A percentile compares a stretch with the other conserved stretches of the same genome.
Conservation (phyloP, 2,113 vertebrate genomes). For the Otis tarda region DNA sequence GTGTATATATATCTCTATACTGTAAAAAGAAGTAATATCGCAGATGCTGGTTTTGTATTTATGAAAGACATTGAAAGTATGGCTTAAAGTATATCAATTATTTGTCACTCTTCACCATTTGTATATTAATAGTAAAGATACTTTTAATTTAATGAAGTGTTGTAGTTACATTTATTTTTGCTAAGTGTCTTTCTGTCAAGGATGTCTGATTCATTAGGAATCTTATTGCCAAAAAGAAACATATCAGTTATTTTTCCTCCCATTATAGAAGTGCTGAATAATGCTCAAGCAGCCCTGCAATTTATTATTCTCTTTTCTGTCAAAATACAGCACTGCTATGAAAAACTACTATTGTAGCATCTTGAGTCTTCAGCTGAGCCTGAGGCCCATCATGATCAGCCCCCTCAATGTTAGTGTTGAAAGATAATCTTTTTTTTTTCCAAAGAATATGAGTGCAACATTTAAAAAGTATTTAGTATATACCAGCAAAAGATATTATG, state of each 20-base stretch:
- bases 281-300: background rate
- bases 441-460: background rate
- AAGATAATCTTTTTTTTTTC: background rate
- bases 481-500: background rate
- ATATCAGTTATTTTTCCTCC: background rate
- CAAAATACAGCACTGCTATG: slow-evolving; percentile 6
- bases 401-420: background rate
- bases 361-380: background rate
- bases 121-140: slow-evolving; percentile 86
- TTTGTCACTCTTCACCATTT: slow-evolving; percentile 84
- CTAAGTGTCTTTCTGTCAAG: slow-evolving; percentile 20
- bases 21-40: slow-evolving; percentile 79
- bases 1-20: slow-evolving; percentile 78
- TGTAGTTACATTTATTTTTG: slow-evolving; percentile 70
- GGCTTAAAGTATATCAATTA: slow-evolving; percentile 80
- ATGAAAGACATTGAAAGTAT: slow-evolving; percentile 82
- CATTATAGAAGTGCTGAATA: background rate
- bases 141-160: slow-evolving; percentile 82
- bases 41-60: slow-evolving; percentile 85
- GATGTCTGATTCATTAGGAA: background rate
- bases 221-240: background rate
- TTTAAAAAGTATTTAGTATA: background rate
- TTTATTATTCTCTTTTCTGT: slow-evolving; percentile 23
- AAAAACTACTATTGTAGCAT: background rate
- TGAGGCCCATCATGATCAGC: background rate